phyloP scores from a whole-genome alignment of 1,140 invertebrate species.

The Zaprionus inermis region DNA sequence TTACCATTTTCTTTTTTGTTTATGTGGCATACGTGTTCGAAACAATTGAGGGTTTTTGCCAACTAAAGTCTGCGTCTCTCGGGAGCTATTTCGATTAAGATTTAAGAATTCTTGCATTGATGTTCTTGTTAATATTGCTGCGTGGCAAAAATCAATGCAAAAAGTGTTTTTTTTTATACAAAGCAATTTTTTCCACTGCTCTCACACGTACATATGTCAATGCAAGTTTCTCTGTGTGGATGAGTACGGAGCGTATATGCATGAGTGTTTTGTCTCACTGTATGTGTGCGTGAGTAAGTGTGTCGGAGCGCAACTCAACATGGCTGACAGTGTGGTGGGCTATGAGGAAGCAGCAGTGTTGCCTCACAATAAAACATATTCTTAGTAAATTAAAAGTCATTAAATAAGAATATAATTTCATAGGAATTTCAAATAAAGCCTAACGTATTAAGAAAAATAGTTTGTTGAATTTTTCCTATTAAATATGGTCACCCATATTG shows the following conservation, averaged over 20 bases:
- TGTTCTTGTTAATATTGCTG: conserved; percentile 38
- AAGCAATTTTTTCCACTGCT: conserved; percentile 59
- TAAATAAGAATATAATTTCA: not conserved
- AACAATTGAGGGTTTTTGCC: conserved; percentile 8
- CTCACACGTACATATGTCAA: conserved; percentile 41
- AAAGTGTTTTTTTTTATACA: conserved; percentile 40
- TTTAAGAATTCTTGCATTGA: conserved; percentile 18
- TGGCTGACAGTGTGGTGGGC: conserved; percentile 76
- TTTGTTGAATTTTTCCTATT: not conserved
- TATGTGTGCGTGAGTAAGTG: conserved; percentile 59
- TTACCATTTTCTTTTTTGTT: conserved; percentile 62
- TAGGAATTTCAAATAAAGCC: not conserved
- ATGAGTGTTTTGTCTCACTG: conserved; percentile 26
- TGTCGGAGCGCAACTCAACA: conserved; percentile 77
- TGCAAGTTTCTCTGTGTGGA: conserved; percentile 37
- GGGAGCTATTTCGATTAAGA: not conserved
- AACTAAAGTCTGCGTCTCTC: conserved; percentile 1
- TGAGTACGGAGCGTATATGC: conserved; percentile 15
- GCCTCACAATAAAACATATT: conserved; percentile 20
- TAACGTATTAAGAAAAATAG: not conserved
- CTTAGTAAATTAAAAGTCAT: not conserved
- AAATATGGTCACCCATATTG: conserved; percentile 33
- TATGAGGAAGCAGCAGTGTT: conserved; percentile 35
- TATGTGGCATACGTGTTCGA: conserved; percentile 69
- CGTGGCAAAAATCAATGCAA: conserved; percentile 66